Base-by-base conservation (phyloP, 2,888 invertebrate genomes). In the Seira musarum region DNA sequence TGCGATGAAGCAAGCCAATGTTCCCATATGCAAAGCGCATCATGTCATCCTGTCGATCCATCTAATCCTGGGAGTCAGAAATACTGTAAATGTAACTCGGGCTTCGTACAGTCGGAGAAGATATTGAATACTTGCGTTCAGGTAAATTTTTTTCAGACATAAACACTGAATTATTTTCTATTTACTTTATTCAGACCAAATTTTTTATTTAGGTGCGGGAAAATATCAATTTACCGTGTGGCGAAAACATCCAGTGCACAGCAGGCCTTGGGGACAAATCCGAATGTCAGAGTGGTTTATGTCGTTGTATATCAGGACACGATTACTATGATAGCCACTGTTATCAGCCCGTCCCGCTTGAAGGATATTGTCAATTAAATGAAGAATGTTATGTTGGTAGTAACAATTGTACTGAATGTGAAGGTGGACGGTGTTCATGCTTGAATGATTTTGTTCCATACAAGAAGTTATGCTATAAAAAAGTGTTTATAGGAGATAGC, bases 321-420 rank as follows among this genome's bases (percentile, higher is more conserved):
- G 49, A 1, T 3, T 67, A 49, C 19, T 67, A 49, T 49, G 40
- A 66, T 17, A 10, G 19, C 15, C 21, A 6, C 5, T 67, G 67
- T 24, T 67, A 49, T 21, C 8, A 49, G 22, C n/a, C 49, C 1
- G 46, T 53, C 13, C 1, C 15, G 3, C 22, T 67, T 1, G 21
- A 19, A 13, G 65, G 40, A n/a, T 1, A 15, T 2, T 66, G 65
- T 17, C 10, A 66, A 8, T 5, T 2, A 1, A 15, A 66, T 10
- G 65, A 15, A 17, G 65, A 66, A 40, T 66, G 65, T 40, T n/a
- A 66, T 15, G 65, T 17, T 1, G 65, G 65, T 8, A 30, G 30
- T 17, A 66, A 66, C 40, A 40, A 40, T 5, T 24, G n/a, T 25
- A 25, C 64, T 5, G 6, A 5, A 10, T 64, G 64, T n/a, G 8